Conservation (phyloP, 2,113 vertebrate species). For the Tachysurus vachellii region DNA sequence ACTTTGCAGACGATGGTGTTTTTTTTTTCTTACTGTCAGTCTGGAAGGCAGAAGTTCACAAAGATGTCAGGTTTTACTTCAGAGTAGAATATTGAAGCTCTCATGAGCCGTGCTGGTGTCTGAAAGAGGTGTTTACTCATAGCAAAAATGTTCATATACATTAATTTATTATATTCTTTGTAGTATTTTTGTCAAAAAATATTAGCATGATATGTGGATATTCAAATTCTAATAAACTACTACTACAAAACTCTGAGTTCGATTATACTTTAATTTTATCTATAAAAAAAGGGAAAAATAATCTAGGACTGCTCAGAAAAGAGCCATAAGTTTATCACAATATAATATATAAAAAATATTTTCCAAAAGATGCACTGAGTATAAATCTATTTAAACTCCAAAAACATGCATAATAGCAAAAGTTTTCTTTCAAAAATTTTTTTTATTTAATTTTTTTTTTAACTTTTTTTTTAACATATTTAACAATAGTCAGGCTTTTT, state of each 20-base stretch:
- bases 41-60: slow-evolving; percentile 12
- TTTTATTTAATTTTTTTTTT: neutral
- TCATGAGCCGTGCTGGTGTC: neutral
- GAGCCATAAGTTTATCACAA: neutral
- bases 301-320: neutral
- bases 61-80: neutral
- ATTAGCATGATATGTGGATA: neutral
- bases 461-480: neutral
- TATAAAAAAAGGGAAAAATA: neutral
- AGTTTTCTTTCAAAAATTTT: neutral
- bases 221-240: neutral
- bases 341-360: neutral
- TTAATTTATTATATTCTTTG: neutral
- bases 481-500: neutral
- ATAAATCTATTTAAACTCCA: neutral
- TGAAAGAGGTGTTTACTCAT: neutral
- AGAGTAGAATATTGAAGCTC: neutral
- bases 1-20: neutral
- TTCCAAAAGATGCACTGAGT: neutral
- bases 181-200: neutral
- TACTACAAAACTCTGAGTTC: neutral
- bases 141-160: neutral
- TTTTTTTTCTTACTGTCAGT: neutral
- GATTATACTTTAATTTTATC: neutral
- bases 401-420: neutral